Conservation (phyloP, 2,113 vertebrate species). For the Arothron firmamentum region DNA sequence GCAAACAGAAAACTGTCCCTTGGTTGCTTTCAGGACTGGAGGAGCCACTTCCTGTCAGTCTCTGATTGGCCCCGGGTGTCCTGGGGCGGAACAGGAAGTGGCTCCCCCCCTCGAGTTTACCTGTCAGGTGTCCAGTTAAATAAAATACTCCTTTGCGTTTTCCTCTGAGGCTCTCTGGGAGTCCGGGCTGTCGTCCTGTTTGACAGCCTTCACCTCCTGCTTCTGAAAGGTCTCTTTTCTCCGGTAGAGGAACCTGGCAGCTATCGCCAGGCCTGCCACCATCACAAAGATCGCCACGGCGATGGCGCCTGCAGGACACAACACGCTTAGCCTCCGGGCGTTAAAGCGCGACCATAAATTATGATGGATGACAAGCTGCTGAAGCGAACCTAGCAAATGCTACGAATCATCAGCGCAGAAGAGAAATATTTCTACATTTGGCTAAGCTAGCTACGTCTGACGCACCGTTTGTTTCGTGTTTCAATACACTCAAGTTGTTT, state of each 20-base stretch:
- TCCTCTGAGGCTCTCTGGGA: constrained; percentile 78
- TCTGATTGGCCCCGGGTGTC: constrained; percentile 1
- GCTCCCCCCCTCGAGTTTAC: not conserved
- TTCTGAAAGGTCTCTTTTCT: constrained; percentile 83
- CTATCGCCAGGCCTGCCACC: constrained; percentile 78
- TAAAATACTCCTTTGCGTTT: constrained; percentile 92
- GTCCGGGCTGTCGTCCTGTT: constrained; percentile 82
- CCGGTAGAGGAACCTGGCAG: constrained; percentile 79
- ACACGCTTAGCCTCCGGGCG: not conserved
- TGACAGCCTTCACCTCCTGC: constrained; percentile 79
- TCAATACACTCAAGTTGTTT: too few relatives aligned
- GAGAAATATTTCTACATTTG: too few relatives aligned
- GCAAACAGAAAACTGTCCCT: too few relatives aligned
- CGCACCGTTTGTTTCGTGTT: too few relatives aligned
- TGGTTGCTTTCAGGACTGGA: not conserved
- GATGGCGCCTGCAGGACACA: constrained; percentile 79
- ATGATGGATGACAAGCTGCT: too few relatives aligned
- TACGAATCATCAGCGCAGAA: too few relatives aligned
- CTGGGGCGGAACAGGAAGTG: constrained; percentile 15
- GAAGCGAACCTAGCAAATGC: too few relatives aligned
- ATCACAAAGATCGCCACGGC: constrained; percentile 87
- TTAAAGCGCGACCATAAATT: too few relatives aligned
- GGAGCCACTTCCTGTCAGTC: constrained; percentile 13
- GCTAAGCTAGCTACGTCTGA: too few relatives aligned
- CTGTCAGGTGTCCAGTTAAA: constrained; percentile 70